Evolutionary conservation across 2,797 vertebrate genomes (phyloP), one percentile per base, ranked within the genome.

Genomic region (Phrynocephalus forsythii): DNA sequence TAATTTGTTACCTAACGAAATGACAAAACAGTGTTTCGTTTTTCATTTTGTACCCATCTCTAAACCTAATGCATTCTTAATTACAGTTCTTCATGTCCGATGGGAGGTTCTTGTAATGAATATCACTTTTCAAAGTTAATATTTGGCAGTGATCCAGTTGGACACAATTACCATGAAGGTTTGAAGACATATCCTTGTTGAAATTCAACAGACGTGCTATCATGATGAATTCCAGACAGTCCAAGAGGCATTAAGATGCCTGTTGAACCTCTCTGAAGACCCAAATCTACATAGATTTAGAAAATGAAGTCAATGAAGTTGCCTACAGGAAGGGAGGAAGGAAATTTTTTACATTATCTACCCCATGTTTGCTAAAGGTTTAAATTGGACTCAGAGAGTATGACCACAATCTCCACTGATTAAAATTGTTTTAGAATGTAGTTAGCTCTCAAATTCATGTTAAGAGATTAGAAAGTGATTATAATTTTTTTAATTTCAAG

Each of bases 381-480:
- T 93, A 94, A 92, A 95, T 93, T 94, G 92, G 93, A 95, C 91
- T 93, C 89, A 92, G 91, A 93, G 88, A 33, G 76, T 91, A 85
- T 92, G 90, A 82, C 88, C 1, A 26, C 93, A 94, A 94, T 94
- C 93, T 90, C 81, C 69, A 5, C 89, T 92, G 95, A 95, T 96
- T 94, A 95, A 93, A 93, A 84, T 10, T 52, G 92, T 91, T 92
- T 95, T 95, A 94, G 91, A 93, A 93, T 94, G 92, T 90, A 94
- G 93, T 94, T 95, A 94, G 93, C 92, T 93, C 93, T 87, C 87
- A 87, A 91, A 91, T 88, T 79, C 82, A 94, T 95, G 92, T 94
- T 94, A 92, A 94, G 93, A 95, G 93, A 94, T 95, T 95, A 95
- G 91, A 84, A 91, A 93, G 93, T 48, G 82, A 95, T 95, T 94